Evolutionary conservation across 2,113 vertebrate genomes (phyloP).

Genomic region (Glaucidium brasilianum): DNA sequence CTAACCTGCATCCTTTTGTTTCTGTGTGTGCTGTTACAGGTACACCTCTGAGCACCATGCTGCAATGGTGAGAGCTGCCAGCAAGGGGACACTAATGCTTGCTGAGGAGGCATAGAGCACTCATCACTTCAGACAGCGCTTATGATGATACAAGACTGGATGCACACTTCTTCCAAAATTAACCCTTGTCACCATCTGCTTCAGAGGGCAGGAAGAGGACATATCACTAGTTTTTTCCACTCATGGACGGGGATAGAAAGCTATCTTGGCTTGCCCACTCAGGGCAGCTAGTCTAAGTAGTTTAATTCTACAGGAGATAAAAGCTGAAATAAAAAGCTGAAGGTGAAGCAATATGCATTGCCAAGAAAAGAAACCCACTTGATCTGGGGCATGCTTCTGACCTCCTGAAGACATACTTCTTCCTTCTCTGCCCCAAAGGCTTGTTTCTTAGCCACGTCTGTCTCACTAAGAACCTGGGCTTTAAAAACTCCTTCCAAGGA

Average conservation of each 20-base stretch:
- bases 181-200: neutral
- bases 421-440: neutral
- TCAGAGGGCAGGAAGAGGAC: neutral
- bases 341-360: neutral
- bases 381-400: neutral
- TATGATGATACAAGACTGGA: neutral
- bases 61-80: neutral
- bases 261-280: neutral
- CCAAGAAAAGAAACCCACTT: neutral
- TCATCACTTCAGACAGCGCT: neutral
- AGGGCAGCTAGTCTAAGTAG: neutral
- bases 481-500: neutral
- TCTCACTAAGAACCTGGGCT: neutral
- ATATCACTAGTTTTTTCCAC: neutral
- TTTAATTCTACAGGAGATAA: neutral
- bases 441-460: neutral
- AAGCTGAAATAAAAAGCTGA: neutral
- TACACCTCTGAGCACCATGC: fast-evolving
- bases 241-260: neutral
- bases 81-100: neutral
- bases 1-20: neutral
- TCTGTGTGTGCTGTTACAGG: neutral
- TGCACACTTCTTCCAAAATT: neutral
- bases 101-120: fast-evolving
- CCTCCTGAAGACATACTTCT: neutral